Percentiles rank a stretch among this genome's conserved stretches.
phyloP scores from a whole-genome alignment of 2,797 vertebrate species.

The Leptoclinus maculatus region DNA sequence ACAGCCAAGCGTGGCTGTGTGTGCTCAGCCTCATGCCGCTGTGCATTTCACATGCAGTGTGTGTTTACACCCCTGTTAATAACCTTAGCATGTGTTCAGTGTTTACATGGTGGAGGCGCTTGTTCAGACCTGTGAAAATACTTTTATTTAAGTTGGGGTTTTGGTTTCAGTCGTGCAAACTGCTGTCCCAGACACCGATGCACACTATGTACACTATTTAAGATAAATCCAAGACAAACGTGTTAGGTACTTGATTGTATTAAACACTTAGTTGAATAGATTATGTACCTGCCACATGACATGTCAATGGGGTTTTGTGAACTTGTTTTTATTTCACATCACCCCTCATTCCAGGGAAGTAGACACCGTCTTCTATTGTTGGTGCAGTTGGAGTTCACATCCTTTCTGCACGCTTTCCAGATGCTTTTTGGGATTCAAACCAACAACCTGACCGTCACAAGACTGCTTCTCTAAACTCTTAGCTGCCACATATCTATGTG shows the following conservation, averaged over 20 bases:
- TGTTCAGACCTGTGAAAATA: slow-evolving; percentile 19
- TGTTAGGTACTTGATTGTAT: not conserved
- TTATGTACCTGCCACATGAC: not conserved
- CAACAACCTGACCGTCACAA: not conserved
- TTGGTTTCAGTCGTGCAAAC: slow-evolving; percentile 10
- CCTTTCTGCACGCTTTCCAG: not conserved
- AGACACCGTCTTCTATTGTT: not conserved
- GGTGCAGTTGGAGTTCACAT: slow-evolving; percentile 1
- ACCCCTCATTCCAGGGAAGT: no score
- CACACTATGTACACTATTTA: not conserved
- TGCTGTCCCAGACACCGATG: not conserved
- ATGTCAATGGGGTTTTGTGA: not conserved
- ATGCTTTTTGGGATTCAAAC: slow-evolving; percentile 23
- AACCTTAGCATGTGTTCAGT: not conserved
- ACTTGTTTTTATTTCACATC: not conserved
- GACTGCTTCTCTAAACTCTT: slow-evolving; percentile 3
- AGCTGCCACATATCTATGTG: not conserved
- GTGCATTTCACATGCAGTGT: slow-evolving; percentile 26
- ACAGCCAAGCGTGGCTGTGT: not conserved
- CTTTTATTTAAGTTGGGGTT: slow-evolving; percentile 19
- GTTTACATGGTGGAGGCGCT: slow-evolving; percentile 3
- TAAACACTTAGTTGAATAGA: not conserved
- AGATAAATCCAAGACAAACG: slow-evolving; percentile 6
- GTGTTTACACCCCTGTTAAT: not conserved
- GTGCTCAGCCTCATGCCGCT: not conserved